Percentiles rank a stretch among this genome's conserved stretches.
Conservation (phyloP, 2,888 invertebrate genomes). For the Thelaira solivaga region DNA sequence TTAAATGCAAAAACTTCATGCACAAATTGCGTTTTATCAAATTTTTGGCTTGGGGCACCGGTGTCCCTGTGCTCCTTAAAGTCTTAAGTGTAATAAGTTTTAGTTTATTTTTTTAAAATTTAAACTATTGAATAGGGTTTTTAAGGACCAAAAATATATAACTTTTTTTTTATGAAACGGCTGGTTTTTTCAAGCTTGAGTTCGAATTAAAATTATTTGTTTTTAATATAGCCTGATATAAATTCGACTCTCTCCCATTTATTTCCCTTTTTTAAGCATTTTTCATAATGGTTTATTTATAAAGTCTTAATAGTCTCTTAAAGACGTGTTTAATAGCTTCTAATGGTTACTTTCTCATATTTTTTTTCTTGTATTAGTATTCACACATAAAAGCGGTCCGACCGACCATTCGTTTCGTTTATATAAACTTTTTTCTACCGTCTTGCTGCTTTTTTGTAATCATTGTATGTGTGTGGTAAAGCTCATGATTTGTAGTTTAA, state of each 20-base stretch:
- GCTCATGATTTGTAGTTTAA: slow-evolving; percentile 62
- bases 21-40: too few relatives aligned
- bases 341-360: slow-evolving; percentile 49
- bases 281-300: slow-evolving; percentile 61
- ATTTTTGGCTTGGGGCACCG: too few relatives aligned
- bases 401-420: too few relatives aligned
- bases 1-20: too few relatives aligned
- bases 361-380: not conserved
- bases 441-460: slow-evolving; percentile 22
- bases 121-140: too few relatives aligned
- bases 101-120: too few relatives aligned
- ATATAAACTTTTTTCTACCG: not conserved
- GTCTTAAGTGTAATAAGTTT: too few relatives aligned
- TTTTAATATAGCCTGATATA: not conserved
- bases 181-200: too few relatives aligned
- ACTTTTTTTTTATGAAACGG: too few relatives aligned
- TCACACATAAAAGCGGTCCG: slow-evolving; percentile 37
- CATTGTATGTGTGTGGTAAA: slow-evolving; percentile 55
- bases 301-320: slow-evolving; percentile 65
- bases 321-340: slow-evolving; percentile 65
- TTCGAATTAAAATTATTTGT: too few relatives aligned
- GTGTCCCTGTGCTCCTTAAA: too few relatives aligned
- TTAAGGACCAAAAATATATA: too few relatives aligned
- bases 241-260: slow-evolving; percentile 15
- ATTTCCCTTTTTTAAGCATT: not conserved